Conservation (phyloP, 2,113 vertebrate species). For the Mirza zaza region DNA sequence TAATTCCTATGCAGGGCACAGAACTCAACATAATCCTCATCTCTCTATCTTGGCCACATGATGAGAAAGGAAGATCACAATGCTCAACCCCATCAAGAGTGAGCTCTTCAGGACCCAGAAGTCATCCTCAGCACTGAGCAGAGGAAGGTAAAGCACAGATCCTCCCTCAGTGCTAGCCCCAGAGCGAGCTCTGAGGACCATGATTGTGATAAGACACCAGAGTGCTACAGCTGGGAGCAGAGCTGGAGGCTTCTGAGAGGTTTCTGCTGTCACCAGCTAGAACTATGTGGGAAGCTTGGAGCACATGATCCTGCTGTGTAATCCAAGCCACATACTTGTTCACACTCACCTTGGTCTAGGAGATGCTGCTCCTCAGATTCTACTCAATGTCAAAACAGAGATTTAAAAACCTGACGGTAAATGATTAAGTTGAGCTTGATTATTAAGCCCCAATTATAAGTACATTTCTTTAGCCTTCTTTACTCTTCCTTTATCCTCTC, state of each 20-base stretch:
- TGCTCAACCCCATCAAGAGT: background rate
- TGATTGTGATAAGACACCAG: background rate
- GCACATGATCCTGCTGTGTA: background rate
- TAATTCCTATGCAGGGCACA: background rate
- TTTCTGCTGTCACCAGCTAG: background rate
- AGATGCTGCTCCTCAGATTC: background rate
- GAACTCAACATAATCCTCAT: background rate
- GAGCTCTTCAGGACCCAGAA: background rate
- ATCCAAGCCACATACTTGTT: background rate
- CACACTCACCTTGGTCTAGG: background rate
- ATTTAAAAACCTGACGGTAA: background rate
- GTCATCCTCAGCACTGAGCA: rapidly evolving
- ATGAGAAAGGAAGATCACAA: background rate
- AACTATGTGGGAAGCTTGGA: background rate
- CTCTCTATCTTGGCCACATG: background rate
- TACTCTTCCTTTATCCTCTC: background rate
- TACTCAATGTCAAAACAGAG: background rate
- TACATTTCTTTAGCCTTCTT: background rate
- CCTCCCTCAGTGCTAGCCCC: background rate
- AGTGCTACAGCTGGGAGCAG: background rate
- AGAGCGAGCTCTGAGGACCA: background rate
- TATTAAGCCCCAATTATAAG: background rate
- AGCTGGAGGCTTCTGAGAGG: background rate
- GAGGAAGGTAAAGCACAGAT: background rate
- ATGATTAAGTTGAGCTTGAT: background rate